phyloP scores from a whole-genome alignment of 2,888 invertebrate species.

The Drosophila diplacantha region DNA sequence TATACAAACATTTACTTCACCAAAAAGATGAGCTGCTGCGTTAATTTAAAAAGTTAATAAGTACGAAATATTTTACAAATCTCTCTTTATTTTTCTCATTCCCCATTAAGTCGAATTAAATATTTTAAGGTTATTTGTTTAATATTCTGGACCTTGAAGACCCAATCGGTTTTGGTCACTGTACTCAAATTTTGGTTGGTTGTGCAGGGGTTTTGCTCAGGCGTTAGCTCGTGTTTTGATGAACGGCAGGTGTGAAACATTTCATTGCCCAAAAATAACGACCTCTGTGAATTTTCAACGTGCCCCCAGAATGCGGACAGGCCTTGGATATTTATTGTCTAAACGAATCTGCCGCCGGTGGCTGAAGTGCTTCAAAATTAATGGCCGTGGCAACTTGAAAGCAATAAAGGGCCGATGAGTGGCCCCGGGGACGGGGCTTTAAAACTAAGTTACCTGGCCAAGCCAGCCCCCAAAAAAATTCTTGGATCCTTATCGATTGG shows the following conservation, averaged over 20 bases:
- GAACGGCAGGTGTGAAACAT: slow-evolving; percentile 45
- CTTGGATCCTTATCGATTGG: slow-evolving; percentile 22
- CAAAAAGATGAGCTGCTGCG: neutral
- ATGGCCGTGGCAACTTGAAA: slow-evolving; percentile 41
- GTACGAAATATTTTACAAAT: too few relatives aligned
- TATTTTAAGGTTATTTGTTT: neutral
- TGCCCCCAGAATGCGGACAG: slow-evolving; percentile 14
- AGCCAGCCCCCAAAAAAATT: neutral
- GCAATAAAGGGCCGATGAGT: slow-evolving; percentile 28
- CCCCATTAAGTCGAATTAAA: neutral
- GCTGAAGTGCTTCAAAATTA: slow-evolving; percentile 44
- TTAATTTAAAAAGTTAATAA: neutral
- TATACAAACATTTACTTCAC: neutral
- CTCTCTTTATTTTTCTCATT: too few relatives aligned
- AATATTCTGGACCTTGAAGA: neutral
- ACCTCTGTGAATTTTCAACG: slow-evolving; percentile 31
- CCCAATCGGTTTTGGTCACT: slow-evolving; percentile 3
- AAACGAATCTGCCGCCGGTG: slow-evolving; percentile 41
- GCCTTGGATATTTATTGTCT: slow-evolving; percentile 47
- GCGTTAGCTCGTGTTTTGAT: slow-evolving; percentile 26
- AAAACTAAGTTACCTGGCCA: slow-evolving; percentile 25
- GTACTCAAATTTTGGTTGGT: slow-evolving; percentile 3
- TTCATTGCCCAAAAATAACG: slow-evolving; percentile 46
- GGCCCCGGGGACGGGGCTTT: slow-evolving; percentile 13
- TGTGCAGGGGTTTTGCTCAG: neutral